phyloP scores from a whole-genome alignment of 2,888 invertebrate genomes.

The Actias luna region DNA sequence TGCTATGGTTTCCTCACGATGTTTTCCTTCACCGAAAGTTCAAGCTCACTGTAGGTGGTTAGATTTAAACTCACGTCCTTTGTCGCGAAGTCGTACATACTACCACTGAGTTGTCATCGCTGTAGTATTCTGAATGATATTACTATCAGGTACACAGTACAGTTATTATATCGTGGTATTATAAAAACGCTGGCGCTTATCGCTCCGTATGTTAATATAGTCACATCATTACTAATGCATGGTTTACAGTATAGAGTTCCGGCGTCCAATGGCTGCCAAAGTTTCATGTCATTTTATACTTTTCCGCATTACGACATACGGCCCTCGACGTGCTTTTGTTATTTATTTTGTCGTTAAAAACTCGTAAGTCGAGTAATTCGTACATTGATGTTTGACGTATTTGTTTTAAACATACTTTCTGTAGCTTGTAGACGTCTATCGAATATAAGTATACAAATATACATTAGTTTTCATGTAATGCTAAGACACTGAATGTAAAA shows the following conservation, averaged over 20 bases:
- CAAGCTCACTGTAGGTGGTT: too few relatives aligned
- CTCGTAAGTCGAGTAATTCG: background rate
- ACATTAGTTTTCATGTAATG: too few relatives aligned
- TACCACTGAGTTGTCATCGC: too few relatives aligned
- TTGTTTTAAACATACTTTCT: background rate
- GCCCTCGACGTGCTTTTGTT: background rate
- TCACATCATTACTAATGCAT: constrained; percentile 10
- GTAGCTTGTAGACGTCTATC: background rate
- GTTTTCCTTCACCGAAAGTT: too few relatives aligned
- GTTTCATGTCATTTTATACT: constrained; percentile 16
- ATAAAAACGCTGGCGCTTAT: background rate
- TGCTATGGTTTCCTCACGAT: too few relatives aligned
- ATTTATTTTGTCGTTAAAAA: background rate
- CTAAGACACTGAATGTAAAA: too few relatives aligned
- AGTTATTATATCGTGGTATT: background rate
- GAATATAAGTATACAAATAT: too few relatives aligned
- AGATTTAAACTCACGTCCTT: too few relatives aligned
- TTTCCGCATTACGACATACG: constrained; percentile 1
- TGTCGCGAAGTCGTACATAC: too few relatives aligned
- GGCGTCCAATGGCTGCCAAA: constrained; percentile 14
- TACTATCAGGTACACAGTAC: too few relatives aligned
- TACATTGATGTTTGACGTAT: background rate
- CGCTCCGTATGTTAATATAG: background rate
- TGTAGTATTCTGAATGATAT: too few relatives aligned
- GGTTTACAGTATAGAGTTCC: constrained; percentile 14